Percentiles rank a stretch among this genome's conserved stretches.
Conservation (phyloP, 1,140 invertebrate genomes). For the Drosophila arizonae region DNA sequence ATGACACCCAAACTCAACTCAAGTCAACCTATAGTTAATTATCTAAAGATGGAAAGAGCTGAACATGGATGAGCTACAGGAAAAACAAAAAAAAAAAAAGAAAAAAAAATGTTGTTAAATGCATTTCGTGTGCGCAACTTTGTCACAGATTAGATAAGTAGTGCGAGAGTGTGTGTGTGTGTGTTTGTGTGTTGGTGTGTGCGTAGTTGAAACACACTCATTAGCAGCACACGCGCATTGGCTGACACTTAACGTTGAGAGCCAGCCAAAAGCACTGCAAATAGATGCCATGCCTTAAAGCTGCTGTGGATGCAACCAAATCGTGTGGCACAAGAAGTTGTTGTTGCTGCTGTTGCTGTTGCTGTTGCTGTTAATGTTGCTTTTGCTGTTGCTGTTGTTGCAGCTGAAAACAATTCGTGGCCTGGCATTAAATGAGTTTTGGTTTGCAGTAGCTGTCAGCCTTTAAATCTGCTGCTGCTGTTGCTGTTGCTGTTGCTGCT, state of each 20-base stretch:
- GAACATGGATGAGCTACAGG: not conserved
- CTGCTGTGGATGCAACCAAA: slow-evolving; percentile 16
- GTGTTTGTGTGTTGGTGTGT: not conserved
- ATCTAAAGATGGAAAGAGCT: not conserved
- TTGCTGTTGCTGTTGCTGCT: not conserved
- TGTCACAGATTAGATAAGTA: slow-evolving; percentile 15
- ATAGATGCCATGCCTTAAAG: slow-evolving; percentile 24
- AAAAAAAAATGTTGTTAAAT: not conserved
- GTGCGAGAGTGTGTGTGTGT: slow-evolving; percentile 1
- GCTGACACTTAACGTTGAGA: slow-evolving; percentile 36
- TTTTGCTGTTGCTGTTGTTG: slow-evolving; percentile 1
- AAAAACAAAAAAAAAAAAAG: too few relatives aligned
- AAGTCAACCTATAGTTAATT: too few relatives aligned
- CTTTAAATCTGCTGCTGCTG: slow-evolving; percentile 12
- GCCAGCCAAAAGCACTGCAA: slow-evolving; percentile 9
- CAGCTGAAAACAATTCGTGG: slow-evolving; percentile 16
- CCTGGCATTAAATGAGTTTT: slow-evolving; percentile 10
- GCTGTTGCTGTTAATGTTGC: not conserved
- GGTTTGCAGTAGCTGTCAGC: not conserved
- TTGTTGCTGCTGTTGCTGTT: not conserved
- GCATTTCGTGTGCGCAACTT: slow-evolving; percentile 10
- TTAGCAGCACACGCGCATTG: slow-evolving; percentile 38
- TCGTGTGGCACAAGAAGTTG: not conserved
- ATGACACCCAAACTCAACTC: too few relatives aligned
- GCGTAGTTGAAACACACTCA: slow-evolving; percentile 25